phyloP scores from a whole-genome alignment of 2,797 vertebrate species.

The Morus bassanus region DNA sequence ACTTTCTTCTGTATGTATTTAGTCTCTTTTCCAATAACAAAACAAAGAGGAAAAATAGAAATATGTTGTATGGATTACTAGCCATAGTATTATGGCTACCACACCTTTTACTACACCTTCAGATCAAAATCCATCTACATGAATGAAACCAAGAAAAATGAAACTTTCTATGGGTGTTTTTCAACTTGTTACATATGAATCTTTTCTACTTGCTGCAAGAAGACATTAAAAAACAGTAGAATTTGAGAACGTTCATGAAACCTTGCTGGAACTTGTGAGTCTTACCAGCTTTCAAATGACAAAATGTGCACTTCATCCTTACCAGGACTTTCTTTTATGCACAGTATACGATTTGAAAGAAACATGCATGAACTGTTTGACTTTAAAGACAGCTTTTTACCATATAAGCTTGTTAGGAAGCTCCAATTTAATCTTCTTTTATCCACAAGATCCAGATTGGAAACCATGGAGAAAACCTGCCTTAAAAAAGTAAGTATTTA shows the following conservation, averaged over 20 bases:
- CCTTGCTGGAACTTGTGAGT: background rate
- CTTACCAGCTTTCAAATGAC: background rate
- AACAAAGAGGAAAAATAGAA: background rate
- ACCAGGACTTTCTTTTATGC: background rate
- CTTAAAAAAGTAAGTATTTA: background rate
- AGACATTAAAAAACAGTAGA: background rate
- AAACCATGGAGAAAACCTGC: conserved; percentile 23
- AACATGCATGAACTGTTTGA: background rate
- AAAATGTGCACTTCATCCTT: background rate
- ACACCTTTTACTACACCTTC: background rate
- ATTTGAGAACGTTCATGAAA: background rate
- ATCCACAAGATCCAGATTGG: background rate
- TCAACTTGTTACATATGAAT: background rate
- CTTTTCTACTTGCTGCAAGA: background rate
- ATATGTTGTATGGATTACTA: background rate
- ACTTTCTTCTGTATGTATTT: background rate
- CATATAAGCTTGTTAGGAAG: conserved; percentile 11
- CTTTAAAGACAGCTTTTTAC: conserved; percentile 16
- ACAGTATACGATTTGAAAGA: background rate
- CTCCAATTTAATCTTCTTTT: background rate
- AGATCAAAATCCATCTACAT: background rate
- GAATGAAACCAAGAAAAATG: background rate
- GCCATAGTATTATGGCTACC: background rate
- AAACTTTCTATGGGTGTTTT: background rate
- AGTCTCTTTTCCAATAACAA: background rate